phyloP scores from a whole-genome alignment of 2,888 invertebrate genomes.

The Metellina segmentata region DNA sequence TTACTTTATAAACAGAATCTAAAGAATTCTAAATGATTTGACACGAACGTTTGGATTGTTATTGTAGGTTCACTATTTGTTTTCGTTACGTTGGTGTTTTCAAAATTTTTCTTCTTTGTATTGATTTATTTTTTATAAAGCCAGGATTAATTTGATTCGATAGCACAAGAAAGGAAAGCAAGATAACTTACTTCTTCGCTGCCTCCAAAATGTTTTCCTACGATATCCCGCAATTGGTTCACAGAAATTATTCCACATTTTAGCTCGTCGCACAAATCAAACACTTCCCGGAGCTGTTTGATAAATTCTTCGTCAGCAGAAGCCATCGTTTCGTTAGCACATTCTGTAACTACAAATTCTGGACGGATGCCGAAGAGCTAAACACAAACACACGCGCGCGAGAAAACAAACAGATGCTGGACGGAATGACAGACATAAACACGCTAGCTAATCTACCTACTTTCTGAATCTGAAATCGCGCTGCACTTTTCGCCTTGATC shows the following conservation, averaged over 20 bases:
- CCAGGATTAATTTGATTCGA: no score
- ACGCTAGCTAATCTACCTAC: slow-evolving; percentile 15
- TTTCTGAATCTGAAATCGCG: neutral
- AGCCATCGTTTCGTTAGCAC: slow-evolving; percentile 60
- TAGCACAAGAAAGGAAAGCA: neutral
- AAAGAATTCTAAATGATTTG: no score
- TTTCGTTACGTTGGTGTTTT: no score
- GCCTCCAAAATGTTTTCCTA: slow-evolving; percentile 74
- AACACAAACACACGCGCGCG: slow-evolving; percentile 27
- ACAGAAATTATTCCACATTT: slow-evolving; percentile 76
- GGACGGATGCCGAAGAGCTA: slow-evolving; percentile 14
- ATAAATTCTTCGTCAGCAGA: slow-evolving; percentile 73
- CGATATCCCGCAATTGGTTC: slow-evolving; percentile 73
- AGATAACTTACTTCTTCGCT: slow-evolving; percentile 73
- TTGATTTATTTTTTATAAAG: no score
- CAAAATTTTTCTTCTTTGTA: no score
- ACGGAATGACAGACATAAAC: slow-evolving; percentile 14
- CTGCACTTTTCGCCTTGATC: neutral
- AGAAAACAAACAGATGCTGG: neutral
- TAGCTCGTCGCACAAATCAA: slow-evolving; percentile 75
- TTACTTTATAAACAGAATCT: no score
- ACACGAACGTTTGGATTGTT: no score
- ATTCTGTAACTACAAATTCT: slow-evolving; percentile 15
- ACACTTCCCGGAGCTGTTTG: slow-evolving; percentile 73
- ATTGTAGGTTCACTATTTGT: no score